Conservation (phyloP, 2,888 invertebrate species). For the Pinctada fucata region DNA sequence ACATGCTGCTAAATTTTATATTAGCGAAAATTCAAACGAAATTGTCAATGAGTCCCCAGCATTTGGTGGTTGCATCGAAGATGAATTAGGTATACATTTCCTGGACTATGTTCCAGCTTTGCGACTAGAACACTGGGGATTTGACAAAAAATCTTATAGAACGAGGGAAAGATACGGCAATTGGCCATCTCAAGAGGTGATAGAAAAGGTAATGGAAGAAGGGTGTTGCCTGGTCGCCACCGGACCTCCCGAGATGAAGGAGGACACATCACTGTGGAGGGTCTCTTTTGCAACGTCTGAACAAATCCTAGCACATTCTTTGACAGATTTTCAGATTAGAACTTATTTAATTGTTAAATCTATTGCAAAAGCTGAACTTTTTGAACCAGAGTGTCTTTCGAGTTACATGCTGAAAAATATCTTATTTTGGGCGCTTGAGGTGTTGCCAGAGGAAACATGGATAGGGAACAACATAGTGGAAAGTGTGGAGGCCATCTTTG, state of each 20-base stretch:
- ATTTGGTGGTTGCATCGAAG: conserved; percentile 8
- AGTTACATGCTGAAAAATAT: conserved; percentile 24
- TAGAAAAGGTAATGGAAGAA: neutral
- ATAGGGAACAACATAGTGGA: conserved; percentile 5
- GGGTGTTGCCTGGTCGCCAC: conserved; percentile 19
- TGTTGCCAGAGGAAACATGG: neutral
- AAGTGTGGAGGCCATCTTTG: conserved; percentile 3
- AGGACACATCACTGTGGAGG: conserved; percentile 8
- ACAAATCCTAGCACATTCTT: neutral
- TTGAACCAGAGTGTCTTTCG: conserved; percentile 6
- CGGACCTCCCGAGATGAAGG: neutral
- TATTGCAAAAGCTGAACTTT: neutral
- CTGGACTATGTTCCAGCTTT: conserved; percentile 6
- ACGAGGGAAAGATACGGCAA: neutral
- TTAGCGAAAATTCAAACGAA: neutral
- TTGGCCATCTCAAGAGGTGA: conserved; percentile 8
- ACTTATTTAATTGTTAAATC: conserved; percentile 23
- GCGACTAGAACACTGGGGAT: neutral
- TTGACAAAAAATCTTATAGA: neutral
- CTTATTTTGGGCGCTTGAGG: conserved; percentile 18
- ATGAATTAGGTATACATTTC: conserved; percentile 14
- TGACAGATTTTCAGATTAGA: conserved; percentile 6
- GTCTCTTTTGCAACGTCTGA: conserved; percentile 20
- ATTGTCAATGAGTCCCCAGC: neutral
- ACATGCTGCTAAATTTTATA: neutral